Conservation (phyloP, 2,113 vertebrate genomes). For the Macrotis lagotis region DNA sequence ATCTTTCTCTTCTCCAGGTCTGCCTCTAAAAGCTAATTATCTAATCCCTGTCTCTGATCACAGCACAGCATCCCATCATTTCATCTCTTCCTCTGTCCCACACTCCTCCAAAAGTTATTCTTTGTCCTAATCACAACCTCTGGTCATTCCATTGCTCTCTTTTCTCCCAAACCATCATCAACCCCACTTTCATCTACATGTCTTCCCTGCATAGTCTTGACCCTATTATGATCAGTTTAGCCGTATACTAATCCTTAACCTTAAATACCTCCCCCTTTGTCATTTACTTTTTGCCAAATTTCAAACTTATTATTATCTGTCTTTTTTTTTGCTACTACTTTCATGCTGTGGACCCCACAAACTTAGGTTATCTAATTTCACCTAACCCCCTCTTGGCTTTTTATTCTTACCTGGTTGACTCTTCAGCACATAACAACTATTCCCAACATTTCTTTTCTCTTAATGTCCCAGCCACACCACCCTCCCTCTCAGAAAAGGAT, state of each 20-base stretch:
- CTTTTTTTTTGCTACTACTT: too few relatives aligned
- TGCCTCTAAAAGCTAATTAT: background rate
- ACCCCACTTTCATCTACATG: background rate
- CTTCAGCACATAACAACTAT: too few relatives aligned
- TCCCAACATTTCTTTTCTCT: too few relatives aligned
- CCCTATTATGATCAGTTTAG: too few relatives aligned
- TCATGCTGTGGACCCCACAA: too few relatives aligned
- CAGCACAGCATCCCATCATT: background rate
- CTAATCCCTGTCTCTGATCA: background rate
- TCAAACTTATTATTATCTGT: too few relatives aligned
- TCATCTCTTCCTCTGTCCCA: background rate
- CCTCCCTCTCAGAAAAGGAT: too few relatives aligned
- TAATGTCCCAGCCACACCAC: too few relatives aligned
- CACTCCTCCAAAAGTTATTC: background rate
- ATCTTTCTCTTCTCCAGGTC: background rate
- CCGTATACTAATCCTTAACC: background rate
- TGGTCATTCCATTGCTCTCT: background rate
- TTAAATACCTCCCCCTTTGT: background rate
- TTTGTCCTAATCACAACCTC: background rate
- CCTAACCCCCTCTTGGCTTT: too few relatives aligned
- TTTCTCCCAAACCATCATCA: background rate
- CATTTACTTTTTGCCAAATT: background rate
- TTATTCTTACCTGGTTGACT: too few relatives aligned
- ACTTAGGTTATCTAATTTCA: too few relatives aligned
- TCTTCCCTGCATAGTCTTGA: background rate